These are phyloP conservation scores for Hermaeophaga mercurialis DNA, from an alignment of 2,888 invertebrate genomes.

Conservation along the genomic window DNA sequence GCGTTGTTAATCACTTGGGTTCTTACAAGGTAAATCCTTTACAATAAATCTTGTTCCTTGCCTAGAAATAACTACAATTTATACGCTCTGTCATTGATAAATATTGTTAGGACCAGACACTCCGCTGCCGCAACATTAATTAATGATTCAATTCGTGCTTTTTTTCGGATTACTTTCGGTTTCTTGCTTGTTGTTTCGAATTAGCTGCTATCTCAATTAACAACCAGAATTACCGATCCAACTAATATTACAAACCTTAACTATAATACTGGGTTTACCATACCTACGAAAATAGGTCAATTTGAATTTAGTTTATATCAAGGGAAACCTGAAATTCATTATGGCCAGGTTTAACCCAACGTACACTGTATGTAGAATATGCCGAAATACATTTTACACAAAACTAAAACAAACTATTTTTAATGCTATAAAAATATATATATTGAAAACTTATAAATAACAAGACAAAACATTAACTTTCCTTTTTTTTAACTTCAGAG, in stretches of 20 bases:
- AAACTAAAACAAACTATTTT: too few species aligned
- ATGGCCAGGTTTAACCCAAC: too few species aligned
- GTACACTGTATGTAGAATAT: too few species aligned
- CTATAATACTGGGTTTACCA: neutral
- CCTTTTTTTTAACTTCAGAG: too few species aligned
- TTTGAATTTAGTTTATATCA: too few species aligned
- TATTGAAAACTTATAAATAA: too few species aligned
- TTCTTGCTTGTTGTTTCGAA: constrained; percentile 21
- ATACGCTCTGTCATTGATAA: constrained; percentile 32
- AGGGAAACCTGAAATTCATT: too few species aligned
- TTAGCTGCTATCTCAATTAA: constrained; percentile 17
- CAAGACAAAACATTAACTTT: too few species aligned
- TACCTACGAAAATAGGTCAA: too few species aligned
- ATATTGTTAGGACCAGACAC: constrained; percentile 32
- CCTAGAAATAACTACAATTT: constrained; percentile 33
- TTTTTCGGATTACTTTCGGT: constrained; percentile 22
- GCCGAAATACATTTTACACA: too few species aligned
- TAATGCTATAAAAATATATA: too few species aligned
- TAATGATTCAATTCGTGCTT: constrained; percentile 28
- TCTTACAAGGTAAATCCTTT: constrained; percentile 73
- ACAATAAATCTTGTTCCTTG: constrained; percentile 32
- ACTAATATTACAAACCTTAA: constrained; percentile 4
- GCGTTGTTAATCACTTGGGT: constrained; percentile 88
- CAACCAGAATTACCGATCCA: neutral
- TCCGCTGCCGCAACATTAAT: constrained; percentile 28